phyloP scores from a whole-genome alignment of 2,888 invertebrate genomes.

The Colletes collaris region DNA sequence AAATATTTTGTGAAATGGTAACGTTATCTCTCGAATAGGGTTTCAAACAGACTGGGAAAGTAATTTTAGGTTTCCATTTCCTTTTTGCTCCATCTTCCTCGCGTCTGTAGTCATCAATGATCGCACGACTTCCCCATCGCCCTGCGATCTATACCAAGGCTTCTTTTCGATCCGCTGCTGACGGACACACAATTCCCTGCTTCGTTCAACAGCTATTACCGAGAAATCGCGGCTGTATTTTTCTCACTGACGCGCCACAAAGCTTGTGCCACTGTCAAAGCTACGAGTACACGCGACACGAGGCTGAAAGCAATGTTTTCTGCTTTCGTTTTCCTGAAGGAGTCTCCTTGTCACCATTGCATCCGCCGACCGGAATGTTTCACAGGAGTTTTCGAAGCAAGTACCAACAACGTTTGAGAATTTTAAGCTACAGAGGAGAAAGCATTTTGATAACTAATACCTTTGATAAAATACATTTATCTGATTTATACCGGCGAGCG shows the following conservation, averaged over 20 bases:
- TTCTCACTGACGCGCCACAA: conserved; percentile 46
- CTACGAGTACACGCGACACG: conserved; percentile 34
- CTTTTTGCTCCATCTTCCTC: conserved; percentile 2
- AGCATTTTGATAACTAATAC: not conserved
- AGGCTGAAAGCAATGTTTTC: conserved; percentile 23
- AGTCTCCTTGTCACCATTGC: conserved; percentile 9
- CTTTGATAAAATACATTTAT: too few species aligned
- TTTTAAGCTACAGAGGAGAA: not conserved
- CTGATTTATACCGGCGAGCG: too few species aligned
- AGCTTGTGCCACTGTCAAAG: conserved; percentile 45
- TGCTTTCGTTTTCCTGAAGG: conserved; percentile 14
- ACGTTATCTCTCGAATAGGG: too few species aligned
- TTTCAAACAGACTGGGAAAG: not conserved
- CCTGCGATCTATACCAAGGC: conserved; percentile 34
- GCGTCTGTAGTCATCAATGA: conserved; percentile 1
- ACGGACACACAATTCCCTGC: conserved; percentile 53
- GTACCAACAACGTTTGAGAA: not conserved
- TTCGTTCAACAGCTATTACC: conserved; percentile 66
- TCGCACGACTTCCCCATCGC: conserved; percentile 22
- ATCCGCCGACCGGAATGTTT: not conserved
- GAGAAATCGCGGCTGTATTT: conserved; percentile 68
- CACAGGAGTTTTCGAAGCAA: not conserved
- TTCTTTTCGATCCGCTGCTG: conserved; percentile 43
- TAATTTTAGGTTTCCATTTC: conserved; percentile 10
- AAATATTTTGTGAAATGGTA: too few species aligned